These are phyloP conservation scores for Sarcophaga carnaria DNA, from an alignment of 2,888 invertebrate genomes.

Conservation along the genomic window DNA sequence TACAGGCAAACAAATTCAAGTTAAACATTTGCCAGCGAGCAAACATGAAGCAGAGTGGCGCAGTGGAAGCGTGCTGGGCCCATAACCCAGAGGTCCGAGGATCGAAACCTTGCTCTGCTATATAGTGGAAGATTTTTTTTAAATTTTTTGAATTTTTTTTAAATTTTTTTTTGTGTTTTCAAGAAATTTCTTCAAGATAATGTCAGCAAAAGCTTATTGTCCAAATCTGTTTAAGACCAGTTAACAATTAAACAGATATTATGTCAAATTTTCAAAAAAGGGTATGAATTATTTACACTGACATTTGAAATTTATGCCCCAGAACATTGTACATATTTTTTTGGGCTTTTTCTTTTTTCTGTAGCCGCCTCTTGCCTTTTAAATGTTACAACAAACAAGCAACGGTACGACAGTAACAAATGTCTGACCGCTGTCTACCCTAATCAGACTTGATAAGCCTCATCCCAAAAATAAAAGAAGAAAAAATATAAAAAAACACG, in stretches of 20 bases:
- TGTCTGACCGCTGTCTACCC: conserved; percentile 68
- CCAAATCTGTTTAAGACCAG: conserved; percentile 32
- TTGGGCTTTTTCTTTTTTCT: not conserved
- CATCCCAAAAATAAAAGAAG: not conserved
- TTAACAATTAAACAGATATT: conserved; percentile 62
- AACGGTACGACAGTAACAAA: conserved; percentile 42
- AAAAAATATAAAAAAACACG: not conserved
- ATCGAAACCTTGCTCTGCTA: conserved; percentile 83
- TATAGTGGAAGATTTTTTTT: conserved; percentile 11
- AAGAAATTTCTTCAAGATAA: conserved; percentile 24
- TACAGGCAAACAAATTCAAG: no score
- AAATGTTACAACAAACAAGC: conserved; percentile 15
- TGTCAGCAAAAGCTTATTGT: conserved; percentile 42
- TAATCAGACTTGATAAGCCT: conserved; percentile 49
- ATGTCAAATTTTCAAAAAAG: conserved; percentile 52
- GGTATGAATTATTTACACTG: conserved; percentile 43
- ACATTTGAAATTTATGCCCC: conserved; percentile 55
- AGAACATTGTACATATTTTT: not conserved
- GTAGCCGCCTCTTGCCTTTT: not conserved
- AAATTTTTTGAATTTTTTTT: not conserved
- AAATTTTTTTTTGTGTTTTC: not conserved
- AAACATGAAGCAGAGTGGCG: conserved; percentile 86
- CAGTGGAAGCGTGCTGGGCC: conserved; percentile 92
- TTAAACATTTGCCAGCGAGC: not conserved
- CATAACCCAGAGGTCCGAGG: conserved; percentile 85